These are phyloP conservation scores for Lepilemur ruficaudatus DNA, from an alignment of 2,797 vertebrate species.

Conservation along the genomic window DNA sequence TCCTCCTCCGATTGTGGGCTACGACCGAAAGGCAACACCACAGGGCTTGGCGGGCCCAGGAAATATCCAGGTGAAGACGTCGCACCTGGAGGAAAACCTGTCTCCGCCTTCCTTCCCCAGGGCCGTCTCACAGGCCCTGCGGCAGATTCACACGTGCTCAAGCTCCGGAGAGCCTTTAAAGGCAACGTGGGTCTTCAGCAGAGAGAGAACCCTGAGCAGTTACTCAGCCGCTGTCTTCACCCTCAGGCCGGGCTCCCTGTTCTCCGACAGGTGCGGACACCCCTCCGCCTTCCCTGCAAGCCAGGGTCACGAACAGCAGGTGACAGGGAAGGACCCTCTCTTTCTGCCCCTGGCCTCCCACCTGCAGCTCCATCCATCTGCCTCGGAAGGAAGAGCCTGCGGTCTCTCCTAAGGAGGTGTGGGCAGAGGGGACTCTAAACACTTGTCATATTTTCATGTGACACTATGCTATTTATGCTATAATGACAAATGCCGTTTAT, in stretches of 20 bases:
- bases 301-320: neutral
- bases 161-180: neutral
- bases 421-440: rapidly evolving
- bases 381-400: rapidly evolving
- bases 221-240: no score
- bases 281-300: no score
- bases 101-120: no score
- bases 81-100: rapidly evolving
- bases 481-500: neutral
- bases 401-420: rapidly evolving
- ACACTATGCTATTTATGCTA: neutral
- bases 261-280: neutral
- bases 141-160: no score
- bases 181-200: rapidly evolving
- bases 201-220: neutral
- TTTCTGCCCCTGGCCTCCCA: no score
- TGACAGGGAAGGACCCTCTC: no score
- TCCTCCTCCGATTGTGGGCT: neutral
- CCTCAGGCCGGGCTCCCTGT: neutral
- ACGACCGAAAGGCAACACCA: neutral
- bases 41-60: neutral
- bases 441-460: no score
- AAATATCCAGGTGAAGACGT: rapidly evolving
- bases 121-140: neutral
- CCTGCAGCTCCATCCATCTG: rapidly evolving